Base-by-base conservation (phyloP, 1,140 invertebrate genomes). In the Drosophila neocordata region DNA sequence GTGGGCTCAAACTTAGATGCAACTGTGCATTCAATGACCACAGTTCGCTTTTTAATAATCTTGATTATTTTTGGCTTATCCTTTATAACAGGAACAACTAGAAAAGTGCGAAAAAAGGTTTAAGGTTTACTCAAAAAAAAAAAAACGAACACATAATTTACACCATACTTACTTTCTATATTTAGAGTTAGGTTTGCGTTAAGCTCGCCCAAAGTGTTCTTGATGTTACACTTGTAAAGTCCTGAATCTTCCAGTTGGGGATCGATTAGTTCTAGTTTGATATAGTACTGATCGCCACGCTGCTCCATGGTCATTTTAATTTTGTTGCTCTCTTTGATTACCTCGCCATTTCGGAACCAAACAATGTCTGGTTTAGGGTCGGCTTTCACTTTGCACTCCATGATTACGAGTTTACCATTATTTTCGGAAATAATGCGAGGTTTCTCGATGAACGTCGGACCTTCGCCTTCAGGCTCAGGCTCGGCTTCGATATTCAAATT, bases 371-470 rank as follows among this genome's bases (percentile, higher is more conserved):
- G 98, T 92, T 97, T 97, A 0, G 98, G 97, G 89, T 97, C 97
- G 35, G 98, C 97, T 77, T 96, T 97, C 0, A 99, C 96, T 90
- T 96, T 97, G 92, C 98, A 99, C 92, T 99, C 98, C 97, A 99
- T 99, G 53, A 98, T 95, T n/a, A 99, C 97, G 51, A 98, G 93
- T 93, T 98, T 98, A 5, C 98, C 98, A 87, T 97, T 97, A 89
- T 99, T 96, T 92, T 98, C 96, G 0, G 98, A 99, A 73, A 92
- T 59, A 65, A 92, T 92, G 72, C 95, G 94, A 13, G 99, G 99
- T 92, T 99, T 99, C 91, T 99, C 98, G 41, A 98, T 95, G 92
- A 99, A 99, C n/a, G 97, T 98, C 60, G 99, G 99, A 11, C 98
- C 97, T 85, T 98, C 96, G 12, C 98, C 98, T 92, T 97, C 96